Base-by-base conservation (phyloP, 37 sponge, comb jelly and placozoan genomes). In the Corticium candelabrum region DNA sequence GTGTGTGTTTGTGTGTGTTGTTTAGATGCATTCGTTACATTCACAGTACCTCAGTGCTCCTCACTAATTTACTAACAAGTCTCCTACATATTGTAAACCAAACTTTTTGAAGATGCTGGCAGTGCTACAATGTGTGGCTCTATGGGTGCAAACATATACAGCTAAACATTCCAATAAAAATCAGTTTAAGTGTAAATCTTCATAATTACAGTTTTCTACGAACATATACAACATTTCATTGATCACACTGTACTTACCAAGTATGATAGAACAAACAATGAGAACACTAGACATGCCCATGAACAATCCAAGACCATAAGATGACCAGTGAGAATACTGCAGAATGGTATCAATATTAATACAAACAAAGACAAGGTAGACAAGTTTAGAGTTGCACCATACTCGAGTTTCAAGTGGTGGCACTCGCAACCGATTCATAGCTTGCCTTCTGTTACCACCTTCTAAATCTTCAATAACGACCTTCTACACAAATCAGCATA, bases 341-440 rank as follows among this genome's bases (percentile, higher is more conserved):
- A 68, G 69, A 71, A 57, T 27, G 11, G 15, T 50, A 50, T 50
- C 62, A n/a, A n/a, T n/a, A n/a, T n/a, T n/a, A 5, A 43, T 11
- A 43, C 56, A 43, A 5, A 43, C 56, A 43, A 5, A 43, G 11
- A 43, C 56, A 5, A 43, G 11, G 5, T 43, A 21, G 5, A 43
- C 5, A 43, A 43, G 56, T 43, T 43, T 43, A 21, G 11, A 43
- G 11, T 43, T 5, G 11, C 69, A 2, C 39, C 74, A 38, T 71
- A 37, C 38, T 69, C 82, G 75, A 2, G 56, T 76, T 32, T 81
- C 87, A 29, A 95, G 79, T 32, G 96, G 89, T 1, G 96, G 96
- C n/a, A 95, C 91, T 5, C 96, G 71, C 11, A 95, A 84, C 38
- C 41, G 77, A 36, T 89, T 91, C 96, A 95, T 95, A 3, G 96